These are phyloP conservation scores for Aldrovandia affinis DNA, from an alignment of 2,797 vertebrate genomes.

Conservation along the genomic window DNA sequence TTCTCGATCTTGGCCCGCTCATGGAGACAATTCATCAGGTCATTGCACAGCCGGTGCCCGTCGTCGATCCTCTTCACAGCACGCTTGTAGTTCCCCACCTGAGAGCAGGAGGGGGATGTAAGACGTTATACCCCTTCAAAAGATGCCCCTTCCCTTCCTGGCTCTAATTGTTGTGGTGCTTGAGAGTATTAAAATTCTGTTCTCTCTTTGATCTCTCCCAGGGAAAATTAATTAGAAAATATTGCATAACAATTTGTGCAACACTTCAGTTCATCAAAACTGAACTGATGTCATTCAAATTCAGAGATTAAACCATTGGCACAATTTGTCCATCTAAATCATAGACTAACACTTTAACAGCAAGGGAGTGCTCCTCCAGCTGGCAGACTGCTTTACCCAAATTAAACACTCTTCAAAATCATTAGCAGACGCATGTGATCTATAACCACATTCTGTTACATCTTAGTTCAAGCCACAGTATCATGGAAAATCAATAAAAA, in stretches of 20 bases:
- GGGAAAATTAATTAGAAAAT: background rate
- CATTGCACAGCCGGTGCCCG: conserved; percentile 94
- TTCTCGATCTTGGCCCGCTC: conserved; percentile 98
- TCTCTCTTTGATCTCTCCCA: background rate
- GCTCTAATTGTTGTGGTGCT: background rate
- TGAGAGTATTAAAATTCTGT: background rate
- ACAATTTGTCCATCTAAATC: background rate
- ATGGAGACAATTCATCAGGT: conserved; percentile 96
- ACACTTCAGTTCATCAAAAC: background rate
- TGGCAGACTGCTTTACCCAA: background rate
- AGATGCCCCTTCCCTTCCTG: background rate
- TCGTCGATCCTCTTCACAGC: conserved; percentile 93
- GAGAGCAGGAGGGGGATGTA: background rate
- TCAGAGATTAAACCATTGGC: background rate
- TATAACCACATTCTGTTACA: background rate
- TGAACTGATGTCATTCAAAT: background rate
- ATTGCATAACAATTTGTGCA: background rate
- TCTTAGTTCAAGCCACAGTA: background rate
- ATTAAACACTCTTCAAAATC: background rate
- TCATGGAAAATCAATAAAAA: background rate
- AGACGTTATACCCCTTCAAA: background rate
- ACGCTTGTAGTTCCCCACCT: conserved; percentile 98
- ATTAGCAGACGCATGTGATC: background rate
- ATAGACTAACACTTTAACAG: background rate
- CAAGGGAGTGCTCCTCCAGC: background rate